These are phyloP conservation scores for Eciton burchellii DNA, from an alignment of 1,140 invertebrate genomes.

Conservation along the genomic window DNA sequence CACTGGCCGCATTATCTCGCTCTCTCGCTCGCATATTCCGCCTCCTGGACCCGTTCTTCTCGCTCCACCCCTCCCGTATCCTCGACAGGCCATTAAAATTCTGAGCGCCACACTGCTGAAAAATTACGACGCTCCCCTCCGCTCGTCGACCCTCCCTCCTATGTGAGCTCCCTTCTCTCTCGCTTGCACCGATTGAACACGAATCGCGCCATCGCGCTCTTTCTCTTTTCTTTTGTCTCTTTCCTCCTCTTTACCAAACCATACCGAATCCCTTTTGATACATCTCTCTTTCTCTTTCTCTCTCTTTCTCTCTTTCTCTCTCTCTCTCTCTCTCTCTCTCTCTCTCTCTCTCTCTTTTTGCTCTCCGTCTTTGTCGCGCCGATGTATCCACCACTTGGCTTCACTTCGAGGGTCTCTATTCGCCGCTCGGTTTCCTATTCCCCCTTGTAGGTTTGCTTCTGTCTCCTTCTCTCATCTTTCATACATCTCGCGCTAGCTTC, in stretches of 20 bases:
- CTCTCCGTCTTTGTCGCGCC: constrained; percentile 46
- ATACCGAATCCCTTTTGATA: constrained; percentile 32
- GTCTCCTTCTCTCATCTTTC: constrained; percentile 45
- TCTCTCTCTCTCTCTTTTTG: constrained; percentile 42
- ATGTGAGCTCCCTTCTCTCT: constrained; percentile 49
- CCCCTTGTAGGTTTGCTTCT: constrained; percentile 39
- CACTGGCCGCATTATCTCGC: constrained; percentile 66
- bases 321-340: no score
- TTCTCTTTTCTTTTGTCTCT: constrained; percentile 30
- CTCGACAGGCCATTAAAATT: constrained; percentile 75
- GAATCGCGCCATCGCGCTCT: constrained; percentile 39
- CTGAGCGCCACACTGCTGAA: constrained; percentile 76
- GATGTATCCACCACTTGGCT: constrained; percentile 26
- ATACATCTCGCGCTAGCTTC: constrained; percentile 18
- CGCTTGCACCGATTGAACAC: constrained; percentile 45
- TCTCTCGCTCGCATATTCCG: constrained; percentile 68
- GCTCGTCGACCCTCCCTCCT: constrained; percentile 50
- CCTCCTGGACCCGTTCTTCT: constrained; percentile 56
- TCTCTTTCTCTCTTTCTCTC: no score
- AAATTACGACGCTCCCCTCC: constrained; percentile 68
- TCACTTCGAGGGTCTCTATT: constrained; percentile 43
- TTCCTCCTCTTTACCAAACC: neutral
- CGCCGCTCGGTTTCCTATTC: constrained; percentile 29
- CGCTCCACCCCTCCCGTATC: constrained; percentile 31
- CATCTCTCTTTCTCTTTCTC: no score